These are phyloP conservation scores for Paragorgia papillata DNA, from an alignment of 92 coral and sea anemone genomes.

Conservation along the genomic window DNA sequence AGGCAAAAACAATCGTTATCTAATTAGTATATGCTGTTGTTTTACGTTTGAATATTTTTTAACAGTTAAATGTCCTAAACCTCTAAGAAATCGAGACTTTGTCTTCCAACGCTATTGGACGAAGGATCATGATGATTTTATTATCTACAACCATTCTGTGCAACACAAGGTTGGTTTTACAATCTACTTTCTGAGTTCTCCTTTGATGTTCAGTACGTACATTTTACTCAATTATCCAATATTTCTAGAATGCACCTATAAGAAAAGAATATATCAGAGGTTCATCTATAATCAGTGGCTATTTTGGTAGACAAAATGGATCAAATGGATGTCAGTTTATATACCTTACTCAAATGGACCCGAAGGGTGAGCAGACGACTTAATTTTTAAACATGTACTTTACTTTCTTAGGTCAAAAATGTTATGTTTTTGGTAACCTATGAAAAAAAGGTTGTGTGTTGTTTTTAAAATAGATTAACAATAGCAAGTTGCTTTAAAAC, in stretches of 20 bases:
- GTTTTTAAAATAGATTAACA: too few relatives aligned
- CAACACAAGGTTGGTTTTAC: conserved; percentile 78
- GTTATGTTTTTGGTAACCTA: too few relatives aligned
- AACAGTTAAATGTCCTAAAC: conserved; percentile 90
- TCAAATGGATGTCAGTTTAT: conserved; percentile 75
- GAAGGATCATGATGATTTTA: conserved; percentile 73
- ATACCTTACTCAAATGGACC: conserved; percentile 93
- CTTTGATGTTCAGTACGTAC: too few relatives aligned
- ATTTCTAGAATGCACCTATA: conserved; percentile 66
- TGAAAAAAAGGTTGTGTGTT: too few relatives aligned
- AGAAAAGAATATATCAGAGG: conserved; percentile 84
- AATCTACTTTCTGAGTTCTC: too few relatives aligned
- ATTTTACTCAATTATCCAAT: too few relatives aligned
- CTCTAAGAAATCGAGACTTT: conserved; percentile 97
- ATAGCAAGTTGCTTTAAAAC: too few relatives aligned
- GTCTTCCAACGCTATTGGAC: conserved; percentile 96
- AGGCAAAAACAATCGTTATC: too few relatives aligned
- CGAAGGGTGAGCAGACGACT: conserved; percentile 65
- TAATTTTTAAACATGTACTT: not conserved
- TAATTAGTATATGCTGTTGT: too few relatives aligned
- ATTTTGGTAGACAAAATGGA: conserved; percentile 64
- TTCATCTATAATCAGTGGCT: conserved; percentile 81
- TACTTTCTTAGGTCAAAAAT: too few relatives aligned
- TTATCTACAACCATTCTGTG: conserved; percentile 92
- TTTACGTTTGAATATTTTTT: not conserved